Evolutionary conservation across 2,113 vertebrate species (phyloP).

Genomic region (Peromyscus maniculatus): DNA sequence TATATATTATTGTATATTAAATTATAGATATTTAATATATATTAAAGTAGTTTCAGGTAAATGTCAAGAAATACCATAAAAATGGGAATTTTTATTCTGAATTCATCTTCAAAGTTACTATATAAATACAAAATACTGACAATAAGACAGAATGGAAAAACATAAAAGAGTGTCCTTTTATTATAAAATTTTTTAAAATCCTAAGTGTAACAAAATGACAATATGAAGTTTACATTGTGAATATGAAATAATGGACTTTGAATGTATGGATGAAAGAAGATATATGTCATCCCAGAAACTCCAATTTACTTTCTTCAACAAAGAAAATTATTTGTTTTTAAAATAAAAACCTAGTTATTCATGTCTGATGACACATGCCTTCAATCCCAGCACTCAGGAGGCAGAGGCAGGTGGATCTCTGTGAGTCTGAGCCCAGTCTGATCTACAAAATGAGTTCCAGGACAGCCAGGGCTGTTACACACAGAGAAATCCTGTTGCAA

Average conservation of each 20-base stretch:
- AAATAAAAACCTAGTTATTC: slow-evolving; percentile 2
- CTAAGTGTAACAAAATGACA: neutral
- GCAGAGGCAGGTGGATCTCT: neutral
- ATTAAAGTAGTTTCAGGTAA: neutral
- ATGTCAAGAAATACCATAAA: slow-evolving; percentile 38
- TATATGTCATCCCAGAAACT: slow-evolving; percentile 22
- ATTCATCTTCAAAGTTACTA: slow-evolving; percentile 7
- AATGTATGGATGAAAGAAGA: slow-evolving; percentile 11
- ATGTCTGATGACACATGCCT: too few relatives aligned
- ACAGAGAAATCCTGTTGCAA: neutral
- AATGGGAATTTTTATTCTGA: neutral
- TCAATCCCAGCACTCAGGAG: neutral
- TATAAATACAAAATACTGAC: slow-evolving; percentile 16
- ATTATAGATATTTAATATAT: neutral
- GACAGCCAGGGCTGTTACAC: neutral
- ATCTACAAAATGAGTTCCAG: neutral
- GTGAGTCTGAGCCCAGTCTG: neutral
- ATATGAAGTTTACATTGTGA: neutral
- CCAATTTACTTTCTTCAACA: slow-evolving; percentile 1
- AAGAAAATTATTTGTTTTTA: slow-evolving; percentile 6
- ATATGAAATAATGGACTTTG: slow-evolving; percentile 39
- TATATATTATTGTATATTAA: neutral
- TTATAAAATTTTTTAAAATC: neutral
- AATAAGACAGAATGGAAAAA: slow-evolving; percentile 38
- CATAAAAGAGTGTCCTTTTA: slow-evolving; percentile 3